phyloP scores from a whole-genome alignment of 2,888 invertebrate genomes.

The Drosophila atroscutellata region DNA sequence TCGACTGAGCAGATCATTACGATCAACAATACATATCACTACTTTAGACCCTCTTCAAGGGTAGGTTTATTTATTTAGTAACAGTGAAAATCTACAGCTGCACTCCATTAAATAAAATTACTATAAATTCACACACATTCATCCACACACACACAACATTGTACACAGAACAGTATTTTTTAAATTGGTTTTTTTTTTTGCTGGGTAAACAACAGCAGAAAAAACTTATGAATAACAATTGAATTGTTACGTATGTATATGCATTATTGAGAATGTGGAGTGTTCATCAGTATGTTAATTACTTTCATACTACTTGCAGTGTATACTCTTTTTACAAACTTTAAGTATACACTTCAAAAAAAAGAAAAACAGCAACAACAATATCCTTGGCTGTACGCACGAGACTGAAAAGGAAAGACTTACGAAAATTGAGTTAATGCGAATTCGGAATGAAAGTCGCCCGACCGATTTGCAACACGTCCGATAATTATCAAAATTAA shows the following conservation, averaged over 20 bases:
- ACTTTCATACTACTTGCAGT: background rate
- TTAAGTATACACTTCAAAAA: background rate
- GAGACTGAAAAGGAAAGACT: background rate
- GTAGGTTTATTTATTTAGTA: background rate
- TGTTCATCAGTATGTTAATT: background rate
- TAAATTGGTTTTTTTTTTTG: background rate
- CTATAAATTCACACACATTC: background rate
- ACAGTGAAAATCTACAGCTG: background rate
- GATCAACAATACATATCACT: background rate
- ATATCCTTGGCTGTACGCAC: slow-evolving; percentile 10
- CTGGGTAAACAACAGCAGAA: background rate
- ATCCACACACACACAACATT: background rate
- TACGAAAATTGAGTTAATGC: slow-evolving; percentile 9
- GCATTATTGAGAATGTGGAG: background rate
- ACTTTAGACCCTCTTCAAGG: background rate
- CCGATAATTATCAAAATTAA: slow-evolving; percentile 51
- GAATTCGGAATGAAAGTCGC: slow-evolving; percentile 49
- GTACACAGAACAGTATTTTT: background rate
- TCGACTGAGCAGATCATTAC: too few species aligned
- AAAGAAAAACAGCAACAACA: background rate
- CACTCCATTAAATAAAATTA: background rate
- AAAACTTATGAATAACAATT: background rate
- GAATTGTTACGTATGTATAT: background rate
- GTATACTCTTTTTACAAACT: background rate
- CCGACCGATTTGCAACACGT: slow-evolving; percentile 49